Evolutionary conservation across 2,888 invertebrate genomes (phyloP), one percentile per base, ranked within the genome.

Genomic region (Tachina grossa): DNA sequence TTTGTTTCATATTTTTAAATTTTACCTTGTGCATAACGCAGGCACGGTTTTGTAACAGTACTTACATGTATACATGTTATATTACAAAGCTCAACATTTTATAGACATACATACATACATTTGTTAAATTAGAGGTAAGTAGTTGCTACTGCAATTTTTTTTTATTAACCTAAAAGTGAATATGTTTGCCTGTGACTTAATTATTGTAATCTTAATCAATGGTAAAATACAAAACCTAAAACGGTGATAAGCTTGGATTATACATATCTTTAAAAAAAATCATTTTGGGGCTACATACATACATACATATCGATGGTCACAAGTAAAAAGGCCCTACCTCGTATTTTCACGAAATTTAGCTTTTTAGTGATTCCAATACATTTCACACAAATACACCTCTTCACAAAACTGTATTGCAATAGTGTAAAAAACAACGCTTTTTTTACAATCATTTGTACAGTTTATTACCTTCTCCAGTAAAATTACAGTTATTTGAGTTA

Each of bases 1-100:
- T 84, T 84, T 78, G 69, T 81, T 75, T 61, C 47, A 53, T 63
- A 65, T 76, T 82, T 82, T 84, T 65, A 74, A 78, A 65, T 79
- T 82, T 78, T 59, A 53, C 41, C 41, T 55, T 61, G 39, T 59
- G 51, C 14, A 57, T 22, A 65, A 75, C 43, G 5, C 31, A 66
- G 55, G 31, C 9, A 69, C 31, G 11, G 43, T 43, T 74, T 74
- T 9, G 11, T 53, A 65, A 71, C 49, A 65, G 9, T 19, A 13
- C n/a, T 55, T 19, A 31, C 31, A 31, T 19, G 9, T 51, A 45
- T 16, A n/a, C 45, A 13, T 51, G 6, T 45, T 65, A 31, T 53
- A 19, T 53, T 47, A 57, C 63, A 61, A 53, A 22, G 13, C 5
- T 75, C 14, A 31, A 31, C 0, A 31, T 22, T 22, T 22, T 31